phyloP scores from a whole-genome alignment of 2,797 vertebrate genomes.

The Rhinichthys osculus region DNA sequence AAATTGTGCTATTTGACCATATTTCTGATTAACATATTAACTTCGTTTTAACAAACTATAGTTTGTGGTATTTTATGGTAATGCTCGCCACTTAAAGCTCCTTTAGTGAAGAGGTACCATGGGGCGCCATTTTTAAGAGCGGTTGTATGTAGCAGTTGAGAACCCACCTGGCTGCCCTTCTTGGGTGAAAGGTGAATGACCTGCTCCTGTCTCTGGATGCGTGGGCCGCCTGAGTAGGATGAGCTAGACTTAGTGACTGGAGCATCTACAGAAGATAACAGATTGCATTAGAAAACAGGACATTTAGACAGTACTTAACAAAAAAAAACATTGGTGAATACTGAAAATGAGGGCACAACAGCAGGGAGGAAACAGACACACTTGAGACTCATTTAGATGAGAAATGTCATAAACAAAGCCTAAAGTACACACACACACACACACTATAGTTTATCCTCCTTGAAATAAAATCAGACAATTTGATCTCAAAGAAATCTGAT shows the following conservation, averaged over 20 bases:
- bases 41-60: neutral
- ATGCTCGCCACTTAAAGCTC: slow-evolving; percentile 1
- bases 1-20: neutral
- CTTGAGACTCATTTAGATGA: slow-evolving; percentile 49
- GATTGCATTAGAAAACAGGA: neutral
- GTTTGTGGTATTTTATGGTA: neutral
- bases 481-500: slow-evolving; percentile 42
- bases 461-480: slow-evolving; percentile 43
- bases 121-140: neutral
- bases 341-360: slow-evolving; percentile 33
- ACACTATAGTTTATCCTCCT: neutral
- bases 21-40: neutral
- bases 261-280: slow-evolving; percentile 81
- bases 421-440: neutral
- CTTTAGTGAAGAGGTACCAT: neutral
- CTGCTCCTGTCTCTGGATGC: slow-evolving; percentile 95
- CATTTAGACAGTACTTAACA: slow-evolving; percentile 1
- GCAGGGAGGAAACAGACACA: slow-evolving; percentile 26
- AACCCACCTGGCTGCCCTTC: slow-evolving; percentile 92
- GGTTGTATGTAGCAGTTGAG: neutral
- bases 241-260: slow-evolving; percentile 81
- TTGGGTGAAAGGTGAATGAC: slow-evolving; percentile 96
- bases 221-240: slow-evolving; percentile 90
- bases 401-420: slow-evolving; percentile 23
- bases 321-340: neutral